Evolutionary conservation across 2,888 invertebrate genomes (phyloP).

Genomic region (Sphaerophoria taeniata): DNA sequence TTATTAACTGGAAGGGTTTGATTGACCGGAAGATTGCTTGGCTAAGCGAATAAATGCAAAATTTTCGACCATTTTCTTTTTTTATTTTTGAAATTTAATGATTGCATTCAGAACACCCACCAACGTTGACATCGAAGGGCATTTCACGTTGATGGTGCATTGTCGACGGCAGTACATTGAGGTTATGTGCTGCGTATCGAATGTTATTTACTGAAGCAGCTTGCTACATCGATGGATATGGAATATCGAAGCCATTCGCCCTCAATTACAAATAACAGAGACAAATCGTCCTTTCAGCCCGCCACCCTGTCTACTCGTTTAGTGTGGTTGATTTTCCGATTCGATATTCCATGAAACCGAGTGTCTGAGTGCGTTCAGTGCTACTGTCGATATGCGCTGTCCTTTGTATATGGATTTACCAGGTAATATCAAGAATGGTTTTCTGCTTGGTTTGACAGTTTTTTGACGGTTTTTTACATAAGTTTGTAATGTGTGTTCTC

Average conservation of each 20-base stretch:
- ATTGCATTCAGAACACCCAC: slow-evolving; percentile 28
- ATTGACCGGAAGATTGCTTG: slow-evolving; percentile 73
- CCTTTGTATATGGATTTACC: no score
- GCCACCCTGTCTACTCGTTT: slow-evolving; percentile 3
- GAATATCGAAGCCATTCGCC: slow-evolving; percentile 43
- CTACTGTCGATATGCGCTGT: neutral
- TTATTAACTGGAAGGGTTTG: slow-evolving; percentile 69
- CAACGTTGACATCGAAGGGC: no score
- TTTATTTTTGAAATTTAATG: slow-evolving; percentile 19
- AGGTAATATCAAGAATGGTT: no score
- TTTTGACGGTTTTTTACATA: no score
- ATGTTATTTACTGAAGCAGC: neutral
- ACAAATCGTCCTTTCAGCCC: neutral
- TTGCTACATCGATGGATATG: slow-evolving; percentile 15
- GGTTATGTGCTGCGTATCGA: neutral
- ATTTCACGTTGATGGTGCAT: no score
- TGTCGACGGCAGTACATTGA: neutral
- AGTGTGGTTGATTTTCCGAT: neutral
- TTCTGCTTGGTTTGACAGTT: no score
- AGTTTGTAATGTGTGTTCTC: no score
- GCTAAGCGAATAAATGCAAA: slow-evolving; percentile 50
- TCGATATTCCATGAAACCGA: neutral
- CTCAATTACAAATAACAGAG: slow-evolving; percentile 17
- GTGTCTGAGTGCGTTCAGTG: neutral
- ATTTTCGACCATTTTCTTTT: slow-evolving; percentile 39